Evolutionary conservation across 2,797 vertebrate species (phyloP).

Genomic region (Acanthurus lineatus): DNA sequence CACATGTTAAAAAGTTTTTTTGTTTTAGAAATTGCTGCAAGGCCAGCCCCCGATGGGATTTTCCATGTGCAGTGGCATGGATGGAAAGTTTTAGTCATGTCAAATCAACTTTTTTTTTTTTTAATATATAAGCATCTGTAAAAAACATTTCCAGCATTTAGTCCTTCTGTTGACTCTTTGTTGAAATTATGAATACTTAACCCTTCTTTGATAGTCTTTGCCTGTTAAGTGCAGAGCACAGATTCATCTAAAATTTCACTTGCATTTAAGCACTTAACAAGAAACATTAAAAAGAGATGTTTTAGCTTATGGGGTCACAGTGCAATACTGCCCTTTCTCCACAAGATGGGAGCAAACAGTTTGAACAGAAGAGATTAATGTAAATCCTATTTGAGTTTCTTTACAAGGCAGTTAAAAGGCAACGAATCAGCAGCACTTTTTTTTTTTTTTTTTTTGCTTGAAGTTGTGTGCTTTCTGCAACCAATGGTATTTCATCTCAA

Average conservation of each 20-base stretch:
- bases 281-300: not conserved
- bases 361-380: not conserved
- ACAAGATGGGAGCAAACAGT: conserved; percentile 46
- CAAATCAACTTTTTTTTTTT: conserved; percentile 20
- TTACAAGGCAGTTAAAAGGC: not conserved
- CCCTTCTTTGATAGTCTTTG: conserved; percentile 11
- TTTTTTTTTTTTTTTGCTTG: not conserved
- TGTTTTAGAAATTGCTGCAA: conserved; percentile 14
- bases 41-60: not conserved
- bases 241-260: not conserved
- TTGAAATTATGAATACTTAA: conserved; percentile 1
- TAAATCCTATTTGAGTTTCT: not conserved
- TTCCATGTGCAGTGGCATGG: not conserved
- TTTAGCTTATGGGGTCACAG: not conserved
- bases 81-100: conserved; percentile 60
- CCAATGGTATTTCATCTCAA: not conserved
- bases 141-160: conserved; percentile 37
- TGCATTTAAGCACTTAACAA: not conserved
- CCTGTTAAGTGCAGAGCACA: conserved; percentile 10
- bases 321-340: conserved; percentile 23
- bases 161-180: conserved; percentile 37
- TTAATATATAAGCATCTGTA: conserved; percentile 36
- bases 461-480: not conserved
- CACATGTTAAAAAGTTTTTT: not conserved
- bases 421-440: not conserved